Evolutionary conservation across 1,140 invertebrate genomes (phyloP), one percentile per base, ranked within the genome.

Genomic region (Melitaea cinxia): DNA sequence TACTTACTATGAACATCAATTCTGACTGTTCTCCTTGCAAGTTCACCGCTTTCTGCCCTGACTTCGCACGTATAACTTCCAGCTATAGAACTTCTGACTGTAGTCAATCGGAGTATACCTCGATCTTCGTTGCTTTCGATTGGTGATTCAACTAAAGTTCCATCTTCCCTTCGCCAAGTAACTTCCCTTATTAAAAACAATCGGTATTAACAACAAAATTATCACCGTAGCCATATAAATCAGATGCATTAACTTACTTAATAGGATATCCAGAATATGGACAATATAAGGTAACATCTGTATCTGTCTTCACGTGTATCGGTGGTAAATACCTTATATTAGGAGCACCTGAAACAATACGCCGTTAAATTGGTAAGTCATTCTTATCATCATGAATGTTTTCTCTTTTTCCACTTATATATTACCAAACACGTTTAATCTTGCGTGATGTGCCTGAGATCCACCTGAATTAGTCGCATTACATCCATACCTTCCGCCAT

Each of bases 221-320:
- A 42, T 42, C 15, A 37, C 4, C n/a, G 2, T 5, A 17, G 2
- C 0, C 14, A 6, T 9, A 42, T 39, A 5, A 4, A 39, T n/a
- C 1, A 9, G 0, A 17, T 12, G n/a, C 15, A 42, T 9, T 42
- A 58, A 78, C 86, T 83, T 75, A 91, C 88, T 89, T 93, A 68
- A 97, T 94, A 15, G 97, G 96, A 91, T 95, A 96, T 42, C 97
- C 97, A 9, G 96, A 95, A 65, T 97, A 97, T 69, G 96, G 96
- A 89, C 97, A 98, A 45, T 94, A 93, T 37, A 98, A 91, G 56
- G 92, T 94, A 35, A 96, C 93, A 80, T 95, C 93, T 33, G 94
- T 92, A 63, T 95, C 95, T 49, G 96, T 95, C 61, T 97, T 95
- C 2, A 96, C 95, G 42, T 96, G 96, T 49, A 97, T 92, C 47